These are phyloP conservation scores for Sarcoramphus papa DNA, from an alignment of 2,797 vertebrate genomes.

Conservation along the genomic window DNA sequence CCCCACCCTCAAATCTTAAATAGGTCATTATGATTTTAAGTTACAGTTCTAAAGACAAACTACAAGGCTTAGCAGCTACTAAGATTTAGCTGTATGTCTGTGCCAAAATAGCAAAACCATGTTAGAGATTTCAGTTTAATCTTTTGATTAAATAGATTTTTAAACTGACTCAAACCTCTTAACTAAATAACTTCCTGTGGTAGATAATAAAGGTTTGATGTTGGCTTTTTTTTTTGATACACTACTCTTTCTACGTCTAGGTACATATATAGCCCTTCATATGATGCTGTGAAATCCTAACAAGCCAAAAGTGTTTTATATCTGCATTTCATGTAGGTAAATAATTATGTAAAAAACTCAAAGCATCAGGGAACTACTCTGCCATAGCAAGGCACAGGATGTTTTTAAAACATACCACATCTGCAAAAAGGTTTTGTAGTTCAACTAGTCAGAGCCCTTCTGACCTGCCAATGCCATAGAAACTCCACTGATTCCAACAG, in stretches of 20 bases:
- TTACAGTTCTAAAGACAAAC: neutral
- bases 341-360: neutral
- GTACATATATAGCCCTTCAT: neutral
- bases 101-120: neutral
- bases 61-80: neutral
- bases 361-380: neutral
- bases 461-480: neutral
- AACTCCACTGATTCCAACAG: neutral
- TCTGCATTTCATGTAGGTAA: neutral
- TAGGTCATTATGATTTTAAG: neutral
- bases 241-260: neutral
- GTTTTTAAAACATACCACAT: neutral
- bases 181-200: neutral
- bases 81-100: neutral
- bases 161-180: neutral
- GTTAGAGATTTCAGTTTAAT: neutral
- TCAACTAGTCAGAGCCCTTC: neutral
- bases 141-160: neutral
- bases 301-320: neutral
- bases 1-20: neutral
- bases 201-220: neutral
- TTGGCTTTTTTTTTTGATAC: neutral
- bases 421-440: neutral
- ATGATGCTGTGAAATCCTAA: neutral
- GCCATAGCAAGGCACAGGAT: neutral